Evolutionary conservation across 2,888 invertebrate species (phyloP), one percentile per base, ranked within the genome.

Genomic region (Chaitophorus viminalis): DNA sequence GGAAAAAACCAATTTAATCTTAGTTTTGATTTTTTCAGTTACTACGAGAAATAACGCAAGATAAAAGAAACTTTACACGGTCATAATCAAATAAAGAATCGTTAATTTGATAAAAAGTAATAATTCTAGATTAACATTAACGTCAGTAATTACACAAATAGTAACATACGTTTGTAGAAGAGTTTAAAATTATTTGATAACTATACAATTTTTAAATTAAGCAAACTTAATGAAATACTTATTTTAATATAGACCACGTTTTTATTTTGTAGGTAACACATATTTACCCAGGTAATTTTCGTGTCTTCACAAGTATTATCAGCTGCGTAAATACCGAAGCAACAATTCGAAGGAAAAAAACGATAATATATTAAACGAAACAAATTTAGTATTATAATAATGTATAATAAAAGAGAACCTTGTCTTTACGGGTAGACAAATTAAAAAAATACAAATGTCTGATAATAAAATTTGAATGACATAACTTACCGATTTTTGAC

Each of bases 311-410:
- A 18, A 5, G 74, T 36, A 36, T 75, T 39, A 76, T 83, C 83
- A 83, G 75, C 83, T 83, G 83, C 29, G 46, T 75, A 75, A 83
- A 83, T 83, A 83, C 75, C 39, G n/a, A 83, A 29, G 36, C 52
- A 36, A 82, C n/a, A 70, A 68, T 68, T 39, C 29, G 5, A 46
- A 46, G 54, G n/a, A 78, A 78, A 78, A 54, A 54, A 70, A 70
- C 21, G 60, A 21, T 25, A 21, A 25, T 21, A 21, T 5, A 39
- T 39, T 39, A 39, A 9, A 11, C 39, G 39, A 39, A 21, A 60
- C 21, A 21, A 60, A 60, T 60, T 60, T 46, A 46, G 14, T 14
- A 14, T 11, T 46, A 46, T 46, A 46, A 46, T 46, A 46, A 46
- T 8, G 6, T 14, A 46, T 46, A 11, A 46, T 14, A 46, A 46